These are phyloP conservation scores for Phaethon lepturus DNA, from an alignment of 2,113 vertebrate genomes.

Conservation along the genomic window DNA sequence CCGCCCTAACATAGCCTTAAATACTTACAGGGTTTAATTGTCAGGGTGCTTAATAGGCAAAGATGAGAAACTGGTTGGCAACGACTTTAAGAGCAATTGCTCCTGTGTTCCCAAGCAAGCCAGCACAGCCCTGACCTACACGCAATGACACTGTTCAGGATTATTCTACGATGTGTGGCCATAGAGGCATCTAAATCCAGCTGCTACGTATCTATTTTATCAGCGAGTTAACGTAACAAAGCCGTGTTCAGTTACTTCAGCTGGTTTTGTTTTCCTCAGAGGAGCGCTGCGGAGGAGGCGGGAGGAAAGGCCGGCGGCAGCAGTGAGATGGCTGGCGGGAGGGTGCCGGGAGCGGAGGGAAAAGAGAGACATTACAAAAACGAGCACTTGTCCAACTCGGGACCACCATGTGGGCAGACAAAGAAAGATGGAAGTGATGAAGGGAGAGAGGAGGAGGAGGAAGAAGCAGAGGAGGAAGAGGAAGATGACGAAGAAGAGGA, in stretches of 20 bases:
- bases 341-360: neutral
- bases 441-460: constrained; percentile 10
- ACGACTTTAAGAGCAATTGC: neutral
- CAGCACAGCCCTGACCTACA: neutral
- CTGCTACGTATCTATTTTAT: neutral
- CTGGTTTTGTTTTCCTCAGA: constrained; percentile 70
- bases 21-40: neutral
- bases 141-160: neutral
- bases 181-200: neutral
- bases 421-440: constrained; percentile 56
- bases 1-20: neutral
- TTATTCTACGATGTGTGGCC: neutral
- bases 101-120: neutral
- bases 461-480: neutral
- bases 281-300: neutral
- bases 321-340: accelerated
- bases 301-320: neutral
- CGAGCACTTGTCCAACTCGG: constrained; percentile 37
- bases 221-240: neutral
- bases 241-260: neutral
- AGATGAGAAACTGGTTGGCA: neutral
- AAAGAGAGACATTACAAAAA: constrained; percentile 62
- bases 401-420: neutral
- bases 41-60: neutral
- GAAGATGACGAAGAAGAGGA: neutral